Evolutionary conservation across 30 jellyfish, hydroid and myxozoan genomes (phyloP), one percentile per base, ranked within the genome.

Genomic region (Chironex yamaguchii): DNA sequence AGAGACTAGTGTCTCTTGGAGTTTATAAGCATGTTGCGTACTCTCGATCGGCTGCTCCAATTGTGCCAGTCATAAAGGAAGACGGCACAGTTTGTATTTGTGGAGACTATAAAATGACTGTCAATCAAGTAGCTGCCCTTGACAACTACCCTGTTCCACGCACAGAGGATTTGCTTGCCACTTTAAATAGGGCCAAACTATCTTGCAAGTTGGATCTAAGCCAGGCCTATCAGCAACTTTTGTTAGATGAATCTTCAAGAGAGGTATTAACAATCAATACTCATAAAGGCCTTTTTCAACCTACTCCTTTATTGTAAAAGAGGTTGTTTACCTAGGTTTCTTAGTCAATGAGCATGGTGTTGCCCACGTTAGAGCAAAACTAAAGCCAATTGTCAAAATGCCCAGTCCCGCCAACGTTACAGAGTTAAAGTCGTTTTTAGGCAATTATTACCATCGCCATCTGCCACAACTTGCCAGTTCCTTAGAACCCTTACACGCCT

Each of bases 141-240:
- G 96, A 78, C 71, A 63, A 68, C 1, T 87, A 87, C 52, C 96
- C 96, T 1, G n/a, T 87, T 23, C 96, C 96, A 3, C 42, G 11
- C 17, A 76, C 70, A 3, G 75, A 75, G 17, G 92, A 34, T 14
- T 17, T 75, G 50, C 62, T 76, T 17, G 66, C 79, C 27, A 77
- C 80, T 25, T 28, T 76, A 52, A 68, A 67, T 22, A 79, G 92
- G 23, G 92, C 86, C 25, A 69, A 85, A 76, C 27, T 34, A 34
- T 75, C 76, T 32, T 34, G 54, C 35, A 75, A 69, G 32, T 53
- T 72, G 49, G 95, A 75, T 22, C 53, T 84, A 27, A 62, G 65
- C 3, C 91, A 73, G 58, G 96, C 93, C 31, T 84, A 85, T 36
- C 90, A 72, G 64, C 93, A 85, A 28, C 62, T 85, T 36, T 64